phyloP scores from a whole-genome alignment of 1,140 invertebrate genomes.

The Drosophila seguyi region DNA sequence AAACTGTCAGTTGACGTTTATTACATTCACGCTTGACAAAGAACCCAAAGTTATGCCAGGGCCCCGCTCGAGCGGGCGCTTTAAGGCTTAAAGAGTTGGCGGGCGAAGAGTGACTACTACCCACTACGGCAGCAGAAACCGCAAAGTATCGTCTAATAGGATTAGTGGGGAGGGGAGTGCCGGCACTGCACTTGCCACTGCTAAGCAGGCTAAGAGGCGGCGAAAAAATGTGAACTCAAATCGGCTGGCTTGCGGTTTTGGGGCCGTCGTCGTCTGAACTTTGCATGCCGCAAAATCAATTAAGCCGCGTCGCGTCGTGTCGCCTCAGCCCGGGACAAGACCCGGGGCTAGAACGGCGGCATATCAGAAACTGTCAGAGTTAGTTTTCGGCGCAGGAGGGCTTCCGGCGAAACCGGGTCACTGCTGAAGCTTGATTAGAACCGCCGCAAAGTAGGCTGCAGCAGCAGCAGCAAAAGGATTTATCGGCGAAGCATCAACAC shows the following conservation, averaged over 20 bases:
- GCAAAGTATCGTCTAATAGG: conserved; percentile 76
- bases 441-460: conserved; percentile 31
- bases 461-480: conserved; percentile 4
- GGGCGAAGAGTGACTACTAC: conserved; percentile 7
- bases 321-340: neutral
- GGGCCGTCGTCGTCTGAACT: conserved; percentile 45
- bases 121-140: conserved; percentile 48
- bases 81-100: conserved; percentile 52
- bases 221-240: conserved; percentile 53
- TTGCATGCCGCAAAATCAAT: conserved; percentile 81
- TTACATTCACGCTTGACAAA: conserved; percentile 44
- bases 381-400: conserved; percentile 32
- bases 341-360: conserved; percentile 2
- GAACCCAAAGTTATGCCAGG: conserved; percentile 33
- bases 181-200: conserved; percentile 44
- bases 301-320: conserved; percentile 53
- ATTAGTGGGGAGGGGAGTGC: conserved; percentile 48
- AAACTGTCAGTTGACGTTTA: conserved; percentile 71
- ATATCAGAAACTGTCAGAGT: conserved; percentile 59
- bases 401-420: conserved; percentile 54
- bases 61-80: conserved; percentile 16
- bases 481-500: conserved; percentile 33
- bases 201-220: conserved; percentile 52
- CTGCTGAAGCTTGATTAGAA: conserved; percentile 61
- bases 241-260: conserved; percentile 67